A percentile compares a stretch with the other conserved stretches of the same genome.
These are phyloP conservation scores for Thymelicus acteon DNA, from an alignment of 2,888 invertebrate species.

Conservation along the genomic window DNA sequence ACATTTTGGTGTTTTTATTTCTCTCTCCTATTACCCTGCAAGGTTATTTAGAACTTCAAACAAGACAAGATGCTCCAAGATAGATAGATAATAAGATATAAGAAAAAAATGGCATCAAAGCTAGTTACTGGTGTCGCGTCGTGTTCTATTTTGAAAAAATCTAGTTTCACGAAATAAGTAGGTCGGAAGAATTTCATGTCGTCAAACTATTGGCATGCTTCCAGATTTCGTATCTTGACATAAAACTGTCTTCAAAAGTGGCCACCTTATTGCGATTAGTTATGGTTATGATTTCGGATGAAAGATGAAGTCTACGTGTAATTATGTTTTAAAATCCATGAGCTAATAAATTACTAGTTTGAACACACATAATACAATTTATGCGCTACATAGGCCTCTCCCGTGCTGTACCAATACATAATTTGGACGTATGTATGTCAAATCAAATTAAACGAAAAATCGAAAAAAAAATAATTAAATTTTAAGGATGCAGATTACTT, in stretches of 20 bases:
- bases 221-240: constrained; percentile 48
- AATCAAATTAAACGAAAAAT: too few relatives aligned
- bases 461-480: too few relatives aligned
- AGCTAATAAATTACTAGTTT: neutral
- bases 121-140: constrained; percentile 8
- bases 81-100: neutral
- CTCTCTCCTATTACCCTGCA: constrained; percentile 5
- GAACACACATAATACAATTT: too few relatives aligned
- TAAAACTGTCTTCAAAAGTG: constrained; percentile 45
- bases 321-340: neutral
- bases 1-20: constrained; percentile 55
- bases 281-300: constrained; percentile 14
- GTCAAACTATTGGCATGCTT: constrained; percentile 52
- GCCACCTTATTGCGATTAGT: constrained; percentile 38
- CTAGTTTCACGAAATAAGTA: constrained; percentile 57
- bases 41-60: too few relatives aligned
- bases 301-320: neutral
- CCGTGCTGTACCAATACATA: too few relatives aligned
- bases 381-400: too few relatives aligned
- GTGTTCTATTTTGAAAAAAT: constrained; percentile 38
- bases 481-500: too few relatives aligned
- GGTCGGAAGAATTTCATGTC: constrained; percentile 56
- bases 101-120: constrained; percentile 5
- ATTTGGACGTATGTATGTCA: too few relatives aligned
- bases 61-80: too few relatives aligned